Evolutionary conservation across 2,797 vertebrate species (phyloP).

Genomic region (Sebastes variabilis): DNA sequence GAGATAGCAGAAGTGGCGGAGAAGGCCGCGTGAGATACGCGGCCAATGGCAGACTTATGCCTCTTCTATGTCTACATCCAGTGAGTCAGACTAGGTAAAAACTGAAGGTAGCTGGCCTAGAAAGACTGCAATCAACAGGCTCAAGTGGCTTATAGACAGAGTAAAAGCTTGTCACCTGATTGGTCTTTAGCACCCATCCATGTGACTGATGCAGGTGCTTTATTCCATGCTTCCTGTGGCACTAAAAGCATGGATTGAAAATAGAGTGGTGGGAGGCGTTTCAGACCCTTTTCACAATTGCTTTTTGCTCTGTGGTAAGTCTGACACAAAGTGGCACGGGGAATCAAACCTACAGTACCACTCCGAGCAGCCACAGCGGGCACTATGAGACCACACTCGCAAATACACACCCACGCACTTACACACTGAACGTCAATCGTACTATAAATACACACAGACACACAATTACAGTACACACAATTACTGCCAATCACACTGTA

Average conservation of each 20-base stretch:
- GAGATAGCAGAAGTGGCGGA: not conserved
- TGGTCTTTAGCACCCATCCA: conserved; percentile 41
- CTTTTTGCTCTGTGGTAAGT: conserved; percentile 66
- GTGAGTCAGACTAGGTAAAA: not conserved
- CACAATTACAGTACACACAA: conserved; percentile 52
- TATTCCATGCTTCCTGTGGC: conserved; percentile 54
- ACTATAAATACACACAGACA: conserved; percentile 14
- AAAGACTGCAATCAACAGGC: conserved; percentile 34
- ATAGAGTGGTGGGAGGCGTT: conserved; percentile 63
- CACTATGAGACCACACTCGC: conserved; percentile 18
- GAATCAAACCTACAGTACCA: conserved; percentile 65
- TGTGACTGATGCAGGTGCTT: conserved; percentile 60
- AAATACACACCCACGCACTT: conserved; percentile 35
- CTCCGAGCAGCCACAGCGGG: conserved; percentile 58
- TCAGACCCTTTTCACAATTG: conserved; percentile 53
- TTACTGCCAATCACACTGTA: conserved; percentile 62
- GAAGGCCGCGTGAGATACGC: not conserved
- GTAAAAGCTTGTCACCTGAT: conserved; percentile 51
- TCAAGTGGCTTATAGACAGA: conserved; percentile 14
- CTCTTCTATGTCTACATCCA: not conserved
- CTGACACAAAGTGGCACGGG: conserved; percentile 73
- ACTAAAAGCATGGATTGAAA: conserved; percentile 69
- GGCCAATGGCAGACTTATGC: not conserved
- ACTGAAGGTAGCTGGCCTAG: not conserved
- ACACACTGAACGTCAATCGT: conserved; percentile 37